Base-by-base conservation (phyloP, 2,888 invertebrate genomes). In the Zygothrica quintamaculata region DNA sequence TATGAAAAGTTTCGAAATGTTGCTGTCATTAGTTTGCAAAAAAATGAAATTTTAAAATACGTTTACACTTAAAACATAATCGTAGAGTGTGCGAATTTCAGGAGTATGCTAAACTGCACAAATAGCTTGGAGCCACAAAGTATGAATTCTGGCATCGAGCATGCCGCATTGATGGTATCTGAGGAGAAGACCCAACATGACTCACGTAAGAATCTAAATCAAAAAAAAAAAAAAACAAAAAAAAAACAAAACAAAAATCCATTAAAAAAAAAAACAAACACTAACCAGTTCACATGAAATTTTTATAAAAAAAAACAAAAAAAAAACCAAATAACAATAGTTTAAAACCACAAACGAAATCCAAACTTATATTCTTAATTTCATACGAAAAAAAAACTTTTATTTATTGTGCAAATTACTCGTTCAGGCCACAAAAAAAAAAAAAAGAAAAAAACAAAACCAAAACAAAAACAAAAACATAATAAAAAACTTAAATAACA, bases 101-200 rank as follows among this genome's bases (percentile, higher is more conserved):
- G 95, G 94, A 97, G 96, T 94, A 96, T 97, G 96, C 94, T 96
- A 94, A 97, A 97, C 95, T 96, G 96, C 94, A 96, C 96, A 92
- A 97, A 97, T 94, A 95, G 96, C 90, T 93, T 96, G 93, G 96
- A 97, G 92, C 96, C 96, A 91, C 96, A 96, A 93, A 91, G 91
- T 90, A 94, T 96, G 92, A 96, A 96, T 90, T 95, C 95, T 89
- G 92, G 92, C 88, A 93, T 94, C 90, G 95, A 95, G 92, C 94
- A 94, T 91, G 94, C 94, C 91, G 94, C 94, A 91, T 93, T 95
- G 92, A 94, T 95, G 92, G 93, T 94, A 92, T 93, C 94, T 89
- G 95, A 95, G 92, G 95, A 95, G 92, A 95, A 95, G 92, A 94
- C 94, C 91, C 94, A 94, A 92, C 94, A 94, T 92, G 95, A 95